Conservation (phyloP, 2,113 vertebrate species). For the Limanda limanda region DNA sequence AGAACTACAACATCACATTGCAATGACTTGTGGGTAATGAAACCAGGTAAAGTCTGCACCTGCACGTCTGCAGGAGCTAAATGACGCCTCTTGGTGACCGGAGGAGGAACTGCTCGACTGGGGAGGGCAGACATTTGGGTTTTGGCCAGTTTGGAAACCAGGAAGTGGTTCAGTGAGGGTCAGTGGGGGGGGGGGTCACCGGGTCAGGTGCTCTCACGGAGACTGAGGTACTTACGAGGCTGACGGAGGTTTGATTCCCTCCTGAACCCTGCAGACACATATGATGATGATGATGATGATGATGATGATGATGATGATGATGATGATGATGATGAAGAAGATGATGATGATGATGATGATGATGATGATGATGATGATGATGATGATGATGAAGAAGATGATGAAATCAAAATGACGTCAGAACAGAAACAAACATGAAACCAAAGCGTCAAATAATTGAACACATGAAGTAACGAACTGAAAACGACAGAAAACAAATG, state of each 20-base stretch:
- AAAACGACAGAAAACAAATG: background rate
- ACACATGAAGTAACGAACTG: too few relatives aligned
- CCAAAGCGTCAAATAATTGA: constrained; percentile 8
- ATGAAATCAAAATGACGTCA: constrained; percentile 12
- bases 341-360: constrained; percentile 9
- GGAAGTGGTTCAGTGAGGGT: background rate
- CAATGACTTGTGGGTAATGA: background rate
- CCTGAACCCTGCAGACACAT: constrained; percentile 50
- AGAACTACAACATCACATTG: background rate
- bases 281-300: constrained; percentile 11
- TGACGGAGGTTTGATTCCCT: constrained; percentile 40
- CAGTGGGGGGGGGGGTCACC: constrained; percentile 2
- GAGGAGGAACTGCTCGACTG: background rate
- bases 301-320: constrained; percentile 8
- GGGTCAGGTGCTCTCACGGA: constrained; percentile 28
- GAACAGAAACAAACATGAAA: constrained; percentile 14
- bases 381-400: constrained; percentile 27
- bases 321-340: constrained; percentile 7
- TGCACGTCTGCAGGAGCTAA: background rate
- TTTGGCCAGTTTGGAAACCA: background rate
- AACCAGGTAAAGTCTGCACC: background rate
- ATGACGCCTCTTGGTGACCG: background rate
- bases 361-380: constrained; percentile 10
- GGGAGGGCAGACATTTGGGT: background rate
- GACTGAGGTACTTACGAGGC: constrained; percentile 46